Base-by-base conservation (phyloP, 2,113 vertebrate genomes). In the Salminus brasiliensis region DNA sequence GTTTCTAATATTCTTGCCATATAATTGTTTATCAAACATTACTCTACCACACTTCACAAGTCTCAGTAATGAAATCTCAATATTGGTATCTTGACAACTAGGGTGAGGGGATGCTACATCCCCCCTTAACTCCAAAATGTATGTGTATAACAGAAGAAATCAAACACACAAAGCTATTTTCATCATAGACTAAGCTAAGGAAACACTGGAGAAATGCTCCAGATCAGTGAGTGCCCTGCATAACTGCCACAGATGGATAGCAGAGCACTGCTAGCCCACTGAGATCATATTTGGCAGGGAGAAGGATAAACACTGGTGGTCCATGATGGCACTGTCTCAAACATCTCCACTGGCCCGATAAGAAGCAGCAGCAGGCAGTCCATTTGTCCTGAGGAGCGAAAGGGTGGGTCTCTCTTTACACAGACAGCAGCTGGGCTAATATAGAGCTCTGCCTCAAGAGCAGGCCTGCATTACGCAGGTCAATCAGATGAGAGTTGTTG, bases 401-500 rank as follows among this genome's bases (percentile, higher is more conserved):
- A 57, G 90, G 89, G 89, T 88, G 91, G 89, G 49, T 74, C 34
- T 27, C 32, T 52, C 25, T n/a, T 23, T 66, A 27, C 47, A 21
- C 39, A 75, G 25, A 65, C 27, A 65, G 45, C 73, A 75, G 73
- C 73, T 76, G 74, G 5, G 21, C 32, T n/a, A n/a, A n/a, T 41
- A 7, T 16, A 66, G 21, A 12, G 21, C 62, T 34, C 18, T n/a
- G 12, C 21, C 23, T 34, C 30, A n/a, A 18, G 32, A 65, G 62
- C 18, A 65, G 7, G 59, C 29, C 47, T 55, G 52, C 2, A 11
- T 55, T 23, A 55, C 52, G 8, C n/a, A 55, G n/a, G 23, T 25
- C 52, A 55, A 11, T 2, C 23, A 10, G 25, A 49, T 49, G 47
- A 49, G n/a, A 55, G 2, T 11, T 25, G 7, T 5, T 25, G 52